Evolutionary conservation across 1,140 invertebrate species (phyloP), one percentile per base, ranked within the genome.

Genomic region (Euwallacea fornicatus): DNA sequence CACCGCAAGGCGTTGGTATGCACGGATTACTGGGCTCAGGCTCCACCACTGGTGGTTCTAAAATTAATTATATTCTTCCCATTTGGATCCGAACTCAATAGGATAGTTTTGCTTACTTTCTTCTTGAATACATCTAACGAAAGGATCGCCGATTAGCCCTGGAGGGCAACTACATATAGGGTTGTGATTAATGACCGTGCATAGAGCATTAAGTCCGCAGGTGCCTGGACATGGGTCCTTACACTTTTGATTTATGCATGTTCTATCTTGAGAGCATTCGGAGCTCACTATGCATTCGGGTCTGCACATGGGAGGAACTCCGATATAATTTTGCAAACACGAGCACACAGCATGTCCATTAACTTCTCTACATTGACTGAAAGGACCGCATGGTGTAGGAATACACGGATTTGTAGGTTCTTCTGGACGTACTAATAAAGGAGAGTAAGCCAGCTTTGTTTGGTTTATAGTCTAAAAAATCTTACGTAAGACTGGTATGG

Each of bases 1-100:
- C 86, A 58, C 93, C 93, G 80, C 93, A 95, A 41, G 92, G 92
- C 42, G 89, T 89, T 42, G 91, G 90, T 56, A 88, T 81, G 78
- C 92, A 94, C 53, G 91, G 87, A 81, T 89, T 86, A 75, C 81
- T 77, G 47, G 79, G 81, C 74, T 79, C 79, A 44, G 79, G 82
- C 74, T 79, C 79, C 67, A 68, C 76, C 67, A 71, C 81, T 71
- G 82, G 82, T 46, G 69, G 80, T 80, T 81, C 84, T 85, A 83
- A 69, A 84, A 85, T 76, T 65, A 13, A 8, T 67, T 33, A 33
- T 33, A 4, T 4, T 33, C 21, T 33, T 33, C 21, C 21, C 21
- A 54, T 47, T 7, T 62, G 44, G 10, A n/a, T 33, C 4, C 4
- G 1, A 33, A 33, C 1, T 33, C 21, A 33, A 33, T 33, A 33